Conservation (phyloP, 2,888 invertebrate species). For the Drosophila borealis region DNA sequence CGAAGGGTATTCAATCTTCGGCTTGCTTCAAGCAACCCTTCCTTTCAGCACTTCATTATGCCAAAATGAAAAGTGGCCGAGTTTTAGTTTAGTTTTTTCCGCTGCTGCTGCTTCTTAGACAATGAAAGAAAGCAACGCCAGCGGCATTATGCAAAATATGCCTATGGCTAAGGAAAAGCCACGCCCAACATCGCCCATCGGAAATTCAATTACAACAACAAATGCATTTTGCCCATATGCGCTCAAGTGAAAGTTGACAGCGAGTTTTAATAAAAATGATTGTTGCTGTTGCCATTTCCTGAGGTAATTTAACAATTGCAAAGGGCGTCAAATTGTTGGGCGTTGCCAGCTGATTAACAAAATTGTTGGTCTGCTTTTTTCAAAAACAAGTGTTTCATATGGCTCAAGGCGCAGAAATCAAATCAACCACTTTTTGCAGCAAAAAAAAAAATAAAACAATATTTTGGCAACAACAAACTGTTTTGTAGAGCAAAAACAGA, state of each 20-base stretch:
- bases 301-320: slow-evolving; percentile 29
- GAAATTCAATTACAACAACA: slow-evolving; percentile 49
- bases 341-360: slow-evolving; percentile 41
- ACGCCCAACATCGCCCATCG: slow-evolving; percentile 20
- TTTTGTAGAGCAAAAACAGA: not conserved
- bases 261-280: slow-evolving; percentile 18
- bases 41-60: slow-evolving; percentile 55
- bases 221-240: slow-evolving; percentile 37
- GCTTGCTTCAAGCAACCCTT: no score
- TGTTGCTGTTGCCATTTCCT: slow-evolving; percentile 35
- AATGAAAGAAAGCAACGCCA: slow-evolving; percentile 54
- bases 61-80: slow-evolving; percentile 67
- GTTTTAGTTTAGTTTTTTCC: slow-evolving; percentile 9
- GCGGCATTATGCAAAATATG: slow-evolving; percentile 71
- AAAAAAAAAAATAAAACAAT: no score
- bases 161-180: slow-evolving; percentile 12
- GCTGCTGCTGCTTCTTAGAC: slow-evolving; percentile 32
- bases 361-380: slow-evolving; percentile 34
- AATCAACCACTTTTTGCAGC: not conserved
- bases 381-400: slow-evolving; percentile 7
- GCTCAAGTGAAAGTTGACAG: slow-evolving; percentile 70
- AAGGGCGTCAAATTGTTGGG: slow-evolving; percentile 48
- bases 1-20: no score
- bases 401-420: not conserved
- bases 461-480: not conserved